A percentile compares a stretch with the other conserved stretches of the same genome.
These are phyloP conservation scores for Sebastes hubbsi DNA, from an alignment of 2,797 vertebrate genomes.

Conservation along the genomic window DNA sequence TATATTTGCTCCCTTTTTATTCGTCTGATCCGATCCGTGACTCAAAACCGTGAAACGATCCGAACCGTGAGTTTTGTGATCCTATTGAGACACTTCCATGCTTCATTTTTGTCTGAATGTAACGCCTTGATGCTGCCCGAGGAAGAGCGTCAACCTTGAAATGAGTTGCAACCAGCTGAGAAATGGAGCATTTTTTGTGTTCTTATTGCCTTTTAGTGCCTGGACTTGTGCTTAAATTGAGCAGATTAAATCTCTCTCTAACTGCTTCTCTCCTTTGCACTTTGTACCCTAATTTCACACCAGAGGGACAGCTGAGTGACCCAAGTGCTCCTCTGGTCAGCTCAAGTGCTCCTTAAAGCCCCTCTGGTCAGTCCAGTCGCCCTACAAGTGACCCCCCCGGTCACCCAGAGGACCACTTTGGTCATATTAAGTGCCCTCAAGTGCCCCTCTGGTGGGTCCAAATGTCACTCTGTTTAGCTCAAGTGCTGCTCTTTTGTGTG, in stretches of 20 bases:
- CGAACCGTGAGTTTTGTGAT: too few species aligned
- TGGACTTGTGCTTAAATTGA: background rate
- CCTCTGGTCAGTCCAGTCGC: background rate
- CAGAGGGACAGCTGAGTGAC: background rate
- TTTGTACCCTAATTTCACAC: background rate
- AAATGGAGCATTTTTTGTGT: background rate
- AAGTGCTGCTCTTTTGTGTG: background rate
- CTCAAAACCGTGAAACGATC: too few species aligned
- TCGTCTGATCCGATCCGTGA: too few species aligned
- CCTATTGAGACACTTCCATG: background rate
- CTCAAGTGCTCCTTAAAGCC: background rate
- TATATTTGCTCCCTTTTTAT: too few species aligned
- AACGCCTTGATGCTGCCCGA: background rate
- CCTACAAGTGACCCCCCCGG: background rate
- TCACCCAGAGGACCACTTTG: background rate
- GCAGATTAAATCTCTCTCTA: background rate
- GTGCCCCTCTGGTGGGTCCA: background rate
- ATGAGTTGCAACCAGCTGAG: background rate
- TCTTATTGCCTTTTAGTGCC: background rate
- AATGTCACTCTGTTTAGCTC: background rate
- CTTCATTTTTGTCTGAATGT: background rate
- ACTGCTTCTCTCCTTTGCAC: background rate
- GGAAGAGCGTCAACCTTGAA: background rate
- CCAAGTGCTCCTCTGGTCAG: background rate
- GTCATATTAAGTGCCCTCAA: background rate